Evolutionary conservation across 2,888 invertebrate genomes (phyloP), one percentile per base, ranked within the genome.

Genomic region (Drosophila colorata): DNA sequence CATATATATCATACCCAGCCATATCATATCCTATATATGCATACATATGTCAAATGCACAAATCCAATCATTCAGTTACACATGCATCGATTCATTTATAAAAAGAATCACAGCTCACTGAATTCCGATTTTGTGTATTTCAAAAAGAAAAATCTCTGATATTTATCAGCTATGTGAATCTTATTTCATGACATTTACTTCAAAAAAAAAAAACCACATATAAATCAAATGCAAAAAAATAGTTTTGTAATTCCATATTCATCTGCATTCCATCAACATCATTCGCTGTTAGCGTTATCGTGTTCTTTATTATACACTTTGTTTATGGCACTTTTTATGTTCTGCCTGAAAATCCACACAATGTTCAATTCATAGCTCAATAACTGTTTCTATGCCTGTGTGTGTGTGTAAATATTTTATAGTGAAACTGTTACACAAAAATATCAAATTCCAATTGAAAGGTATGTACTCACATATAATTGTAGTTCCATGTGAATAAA

Each of bases 261-360:
- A 69, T 55, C 60, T 44, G 52, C 40, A 46, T 56, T 49, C 41
- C 63, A 67, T 57, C 48, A 51, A 44, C 31, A 52, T 58, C 43
- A 75, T 59, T 68, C 43, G 51, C 37, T 63, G 28, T 58, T 44
- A 38, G 8, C 67, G 18, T 63, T 55, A n/a, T 14, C 43, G 8
- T 33, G 48, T 47, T 31, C 38, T 52, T 73, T 61, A 9, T 37
- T 16, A 8, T 28, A 33, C 44, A 68, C 33, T 80, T 80, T 78
- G 63, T 80, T 74, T 84, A 46, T 69, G 78, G 87, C 81, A 87
- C 80, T 52, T 74, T 86, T 83, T 73, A 43, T 18, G 60, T 74
- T 72, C 33, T 40, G 63, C 64, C 73, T 40, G 38, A 46, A 23
- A 16, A 2, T 31, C 59, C 68, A 63, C 61, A 63, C 59, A 40